phyloP scores from a whole-genome alignment of 2,797 vertebrate genomes.

The Chaetodon trifasciatus region DNA sequence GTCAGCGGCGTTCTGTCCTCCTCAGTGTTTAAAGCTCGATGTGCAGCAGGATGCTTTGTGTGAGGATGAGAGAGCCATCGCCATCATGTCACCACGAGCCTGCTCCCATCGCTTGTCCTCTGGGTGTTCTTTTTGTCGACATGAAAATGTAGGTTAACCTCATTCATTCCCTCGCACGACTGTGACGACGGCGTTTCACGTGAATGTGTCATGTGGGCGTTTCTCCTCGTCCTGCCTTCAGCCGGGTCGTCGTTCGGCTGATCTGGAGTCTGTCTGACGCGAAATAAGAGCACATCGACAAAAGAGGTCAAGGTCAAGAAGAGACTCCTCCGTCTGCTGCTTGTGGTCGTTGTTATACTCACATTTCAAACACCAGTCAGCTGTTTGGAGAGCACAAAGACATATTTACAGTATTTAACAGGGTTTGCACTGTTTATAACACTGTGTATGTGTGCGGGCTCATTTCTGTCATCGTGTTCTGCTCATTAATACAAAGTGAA shows the following conservation, averaged over 20 bases:
- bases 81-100: slow-evolving; percentile 11
- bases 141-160: slow-evolving; percentile 65
- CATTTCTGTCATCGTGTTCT: background rate
- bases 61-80: slow-evolving; percentile 29
- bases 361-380: background rate
- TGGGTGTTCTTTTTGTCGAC: slow-evolving; percentile 47
- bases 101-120: slow-evolving; percentile 40
- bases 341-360: background rate
- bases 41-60: background rate
- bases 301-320: slow-evolving; percentile 41
- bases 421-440: background rate
- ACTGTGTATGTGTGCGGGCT: background rate
- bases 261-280: background rate
- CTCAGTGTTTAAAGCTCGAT: slow-evolving; percentile 12
- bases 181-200: background rate
- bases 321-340: background rate
- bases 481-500: background rate
- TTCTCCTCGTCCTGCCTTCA: background rate
- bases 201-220: background rate
- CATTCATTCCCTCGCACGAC: slow-evolving; percentile 12
- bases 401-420: background rate
- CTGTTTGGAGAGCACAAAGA: background rate
- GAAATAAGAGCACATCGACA: background rate
- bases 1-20: slow-evolving; percentile 3
- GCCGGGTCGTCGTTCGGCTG: background rate